Conservation (phyloP, 2,113 vertebrate species). For the Coryphaenoides rupestris region DNA sequence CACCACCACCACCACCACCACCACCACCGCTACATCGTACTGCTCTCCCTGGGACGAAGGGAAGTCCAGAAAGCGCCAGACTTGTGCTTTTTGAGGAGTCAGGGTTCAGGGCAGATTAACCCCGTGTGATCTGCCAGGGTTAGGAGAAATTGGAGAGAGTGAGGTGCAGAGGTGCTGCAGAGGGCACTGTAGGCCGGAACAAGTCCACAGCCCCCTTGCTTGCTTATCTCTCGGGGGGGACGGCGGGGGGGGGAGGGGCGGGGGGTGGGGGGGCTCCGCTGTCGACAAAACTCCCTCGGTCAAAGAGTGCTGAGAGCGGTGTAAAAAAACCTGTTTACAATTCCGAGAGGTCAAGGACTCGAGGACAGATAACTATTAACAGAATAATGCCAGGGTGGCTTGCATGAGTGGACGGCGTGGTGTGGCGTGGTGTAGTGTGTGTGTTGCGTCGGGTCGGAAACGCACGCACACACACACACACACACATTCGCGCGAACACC, state of each 20-base stretch:
- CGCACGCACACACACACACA: too few species aligned
- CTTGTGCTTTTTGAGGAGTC: slow-evolving; percentile 67
- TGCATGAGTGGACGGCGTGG: too few species aligned
- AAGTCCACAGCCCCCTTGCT: slow-evolving; percentile 87
- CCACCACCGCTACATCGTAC: too few species aligned
- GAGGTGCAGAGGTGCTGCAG: slow-evolving; percentile 85
- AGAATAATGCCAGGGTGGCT: slow-evolving; percentile 73
- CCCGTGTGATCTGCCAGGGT: slow-evolving; percentile 57
- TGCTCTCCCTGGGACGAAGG: slow-evolving; percentile 46
- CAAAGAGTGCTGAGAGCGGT: slow-evolving; percentile 83
- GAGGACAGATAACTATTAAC: slow-evolving; percentile 93
- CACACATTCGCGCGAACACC: too few species aligned
- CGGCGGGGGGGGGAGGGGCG: too few species aligned
- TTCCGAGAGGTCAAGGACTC: slow-evolving; percentile 91
- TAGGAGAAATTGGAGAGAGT: slow-evolving; percentile 80
- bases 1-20: too few species aligned
- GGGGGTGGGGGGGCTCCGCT: slow-evolving; percentile 57
- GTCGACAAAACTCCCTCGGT: slow-evolving; percentile 85
- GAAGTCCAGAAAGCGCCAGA: slow-evolving; percentile 62
- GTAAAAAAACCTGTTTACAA: slow-evolving; percentile 90
- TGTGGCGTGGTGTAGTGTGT: too few species aligned
- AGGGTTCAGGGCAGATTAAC: slow-evolving; percentile 70
- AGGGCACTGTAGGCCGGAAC: slow-evolving; percentile 92
- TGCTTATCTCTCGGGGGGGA: slow-evolving; percentile 83
- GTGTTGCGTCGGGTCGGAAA: too few species aligned